Percentiles rank a stretch among this genome's conserved stretches.
Evolutionary conservation across 64 coral and sea anemone genomes (phyloP).

Genomic region (Astreopora myriophthalma): DNA sequence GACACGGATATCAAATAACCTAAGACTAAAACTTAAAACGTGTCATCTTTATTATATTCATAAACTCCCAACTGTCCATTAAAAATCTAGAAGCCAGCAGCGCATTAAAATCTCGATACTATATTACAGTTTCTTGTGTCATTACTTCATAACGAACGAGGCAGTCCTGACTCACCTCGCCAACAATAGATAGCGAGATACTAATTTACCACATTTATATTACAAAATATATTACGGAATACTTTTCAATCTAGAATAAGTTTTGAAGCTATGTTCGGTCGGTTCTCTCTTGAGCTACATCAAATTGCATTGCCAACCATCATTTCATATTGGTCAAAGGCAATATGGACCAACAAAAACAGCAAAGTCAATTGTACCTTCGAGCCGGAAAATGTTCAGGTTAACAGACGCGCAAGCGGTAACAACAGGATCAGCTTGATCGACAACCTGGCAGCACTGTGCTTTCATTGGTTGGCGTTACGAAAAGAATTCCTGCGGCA

Average conservation of each 20-base stretch:
- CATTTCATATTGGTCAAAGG: background rate
- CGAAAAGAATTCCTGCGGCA: background rate
- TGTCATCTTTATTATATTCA: constrained; percentile 25
- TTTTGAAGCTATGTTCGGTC: background rate
- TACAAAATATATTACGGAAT: constrained; percentile 51
- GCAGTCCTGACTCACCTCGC: background rate
- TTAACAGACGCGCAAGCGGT: too few species aligned
- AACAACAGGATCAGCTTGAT: background rate
- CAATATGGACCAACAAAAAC: background rate
- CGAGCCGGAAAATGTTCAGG: background rate
- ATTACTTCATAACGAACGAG: background rate
- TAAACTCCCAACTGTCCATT: constrained; percentile 28
- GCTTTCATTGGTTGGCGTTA: constrained; percentile 1
- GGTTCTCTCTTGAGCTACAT: background rate
- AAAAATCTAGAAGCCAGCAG: background rate
- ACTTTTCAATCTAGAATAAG: constrained; percentile 40
- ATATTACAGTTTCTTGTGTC: background rate
- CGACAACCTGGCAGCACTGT: background rate
- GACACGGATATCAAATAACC: constrained; percentile 18
- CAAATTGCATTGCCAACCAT: background rate
- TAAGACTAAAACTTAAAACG: background rate
- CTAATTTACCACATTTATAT: constrained; percentile 33
- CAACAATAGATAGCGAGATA: background rate
- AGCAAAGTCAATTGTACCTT: background rate
- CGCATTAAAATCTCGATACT: background rate